Percentiles rank a stretch among this genome's conserved stretches.
Evolutionary conservation across 2,888 invertebrate species (phyloP).

Genomic region (Leucophenga maculata): DNA sequence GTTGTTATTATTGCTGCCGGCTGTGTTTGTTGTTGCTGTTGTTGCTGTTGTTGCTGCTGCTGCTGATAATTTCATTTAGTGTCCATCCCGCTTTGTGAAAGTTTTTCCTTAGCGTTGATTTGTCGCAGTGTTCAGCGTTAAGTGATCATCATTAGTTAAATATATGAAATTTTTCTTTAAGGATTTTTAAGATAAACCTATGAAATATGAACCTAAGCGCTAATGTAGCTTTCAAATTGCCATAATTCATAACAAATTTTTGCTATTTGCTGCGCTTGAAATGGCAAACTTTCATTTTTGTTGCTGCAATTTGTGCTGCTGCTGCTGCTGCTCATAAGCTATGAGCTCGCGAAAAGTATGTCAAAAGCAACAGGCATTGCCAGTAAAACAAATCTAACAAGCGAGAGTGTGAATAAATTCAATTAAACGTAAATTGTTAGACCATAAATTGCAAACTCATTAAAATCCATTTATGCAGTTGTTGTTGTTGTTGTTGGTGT

Average conservation of each 20-base stretch:
- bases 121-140: slow-evolving; percentile 63
- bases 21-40: not conserved
- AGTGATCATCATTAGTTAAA: slow-evolving; percentile 65
- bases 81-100: not conserved
- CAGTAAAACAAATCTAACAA: not conserved
- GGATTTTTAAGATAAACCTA: slow-evolving; percentile 55
- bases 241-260: slow-evolving; percentile 55
- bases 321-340: slow-evolving; percentile 18
- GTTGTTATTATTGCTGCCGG: slow-evolving; percentile 3
- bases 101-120: slow-evolving; percentile 51
- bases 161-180: slow-evolving; percentile 65
- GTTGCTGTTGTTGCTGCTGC: not conserved
- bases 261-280: not conserved
- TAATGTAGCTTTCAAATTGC: slow-evolving; percentile 52
- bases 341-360: slow-evolving; percentile 35
- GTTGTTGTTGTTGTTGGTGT: not conserved
- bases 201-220: slow-evolving; percentile 46
- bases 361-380: slow-evolving; percentile 18
- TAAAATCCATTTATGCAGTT: slow-evolving; percentile 39
- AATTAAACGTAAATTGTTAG: slow-evolving; percentile 36
- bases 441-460: slow-evolving; percentile 47
- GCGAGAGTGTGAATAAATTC: slow-evolving; percentile 40
- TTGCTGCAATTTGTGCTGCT: slow-evolving; percentile 15
- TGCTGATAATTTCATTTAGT: not conserved
- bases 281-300: slow-evolving; percentile 54